phyloP scores from a whole-genome alignment of 2,888 invertebrate genomes.

The Syritta pipiens region DNA sequence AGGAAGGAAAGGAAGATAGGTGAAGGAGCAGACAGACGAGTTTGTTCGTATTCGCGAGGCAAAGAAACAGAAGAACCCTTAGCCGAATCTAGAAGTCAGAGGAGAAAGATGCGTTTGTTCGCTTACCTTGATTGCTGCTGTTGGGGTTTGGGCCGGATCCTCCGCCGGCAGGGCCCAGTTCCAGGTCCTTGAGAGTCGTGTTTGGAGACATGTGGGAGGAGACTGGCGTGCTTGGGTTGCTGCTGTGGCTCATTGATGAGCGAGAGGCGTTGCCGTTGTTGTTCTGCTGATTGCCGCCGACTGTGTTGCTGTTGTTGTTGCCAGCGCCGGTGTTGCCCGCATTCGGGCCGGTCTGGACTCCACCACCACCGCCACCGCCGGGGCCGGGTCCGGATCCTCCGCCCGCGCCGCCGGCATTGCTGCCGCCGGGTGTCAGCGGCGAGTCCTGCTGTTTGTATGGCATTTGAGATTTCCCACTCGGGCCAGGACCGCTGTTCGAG shows the following conservation, averaged over 20 bases:
- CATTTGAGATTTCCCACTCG: constrained; percentile 68
- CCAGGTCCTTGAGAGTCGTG: constrained; percentile 78
- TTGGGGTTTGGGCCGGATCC: constrained; percentile 42
- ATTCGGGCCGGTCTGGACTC: constrained; percentile 11
- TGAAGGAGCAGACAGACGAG: neutral
- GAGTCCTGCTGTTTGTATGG: constrained; percentile 82
- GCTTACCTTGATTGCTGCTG: constrained; percentile 65
- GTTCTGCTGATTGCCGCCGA: constrained; percentile 58
- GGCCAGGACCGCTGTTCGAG: constrained; percentile 41
- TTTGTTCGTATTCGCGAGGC: no score
- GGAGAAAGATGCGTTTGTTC: no score
- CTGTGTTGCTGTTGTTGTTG: constrained; percentile 66
- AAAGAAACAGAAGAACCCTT: no score
- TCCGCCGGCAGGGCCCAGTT: constrained; percentile 59
- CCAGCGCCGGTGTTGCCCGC: constrained; percentile 41
- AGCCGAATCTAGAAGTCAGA: no score
- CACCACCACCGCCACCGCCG: constrained; percentile 26
- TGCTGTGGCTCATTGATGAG: constrained; percentile 81
- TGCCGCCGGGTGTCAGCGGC: constrained; percentile 76
- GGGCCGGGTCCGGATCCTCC: constrained; percentile 71
- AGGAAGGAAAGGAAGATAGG: neutral
- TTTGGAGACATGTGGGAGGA: constrained; percentile 83
- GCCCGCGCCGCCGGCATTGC: constrained; percentile 62
- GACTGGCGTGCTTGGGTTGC: constrained; percentile 87
- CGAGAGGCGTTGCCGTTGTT: constrained; percentile 59